Evolutionary conservation across 2,797 vertebrate species (phyloP).

Genomic region (Crenichthys baileyi): DNA sequence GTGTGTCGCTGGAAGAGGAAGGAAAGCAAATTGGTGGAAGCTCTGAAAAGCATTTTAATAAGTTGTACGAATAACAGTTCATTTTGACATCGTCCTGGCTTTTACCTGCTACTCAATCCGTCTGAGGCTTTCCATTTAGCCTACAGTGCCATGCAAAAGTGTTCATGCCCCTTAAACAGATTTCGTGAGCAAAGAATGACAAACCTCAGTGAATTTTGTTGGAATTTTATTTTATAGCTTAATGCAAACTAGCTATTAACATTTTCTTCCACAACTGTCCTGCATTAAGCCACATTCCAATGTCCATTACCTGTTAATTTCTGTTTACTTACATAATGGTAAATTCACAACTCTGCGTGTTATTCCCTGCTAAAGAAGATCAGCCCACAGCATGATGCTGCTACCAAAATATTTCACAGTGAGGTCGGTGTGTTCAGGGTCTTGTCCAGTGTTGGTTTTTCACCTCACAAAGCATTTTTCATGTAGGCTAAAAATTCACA

Average conservation of each 20-base stretch:
- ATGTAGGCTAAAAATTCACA: not conserved
- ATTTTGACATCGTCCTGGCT: constrained; percentile 4
- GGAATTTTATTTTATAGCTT: not conserved
- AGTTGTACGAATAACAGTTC: constrained; percentile 31
- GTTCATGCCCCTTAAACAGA: not conserved
- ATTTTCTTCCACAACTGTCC: not conserved
- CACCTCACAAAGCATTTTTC: not conserved
- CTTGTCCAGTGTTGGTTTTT: not conserved
- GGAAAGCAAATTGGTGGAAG: constrained; percentile 31
- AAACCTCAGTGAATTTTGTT: not conserved
- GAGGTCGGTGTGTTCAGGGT: not conserved
- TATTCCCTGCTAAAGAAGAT: not conserved
- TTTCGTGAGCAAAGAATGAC: not conserved
- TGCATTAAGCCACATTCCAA: not conserved
- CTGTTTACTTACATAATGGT: not conserved
- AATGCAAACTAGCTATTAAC: not conserved
- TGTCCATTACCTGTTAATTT: not conserved
- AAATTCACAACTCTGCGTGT: not conserved
- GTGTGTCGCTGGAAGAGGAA: constrained; percentile 24
- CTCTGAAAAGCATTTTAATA: constrained; percentile 33
- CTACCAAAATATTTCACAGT: not conserved
- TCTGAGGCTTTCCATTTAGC: constrained; percentile 5
- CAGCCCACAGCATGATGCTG: not conserved
- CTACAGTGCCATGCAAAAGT: not conserved
- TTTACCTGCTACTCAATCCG: constrained; percentile 17